phyloP scores from a whole-genome alignment of 2,888 invertebrate genomes.

The Lasioglossum oenotherae region DNA sequence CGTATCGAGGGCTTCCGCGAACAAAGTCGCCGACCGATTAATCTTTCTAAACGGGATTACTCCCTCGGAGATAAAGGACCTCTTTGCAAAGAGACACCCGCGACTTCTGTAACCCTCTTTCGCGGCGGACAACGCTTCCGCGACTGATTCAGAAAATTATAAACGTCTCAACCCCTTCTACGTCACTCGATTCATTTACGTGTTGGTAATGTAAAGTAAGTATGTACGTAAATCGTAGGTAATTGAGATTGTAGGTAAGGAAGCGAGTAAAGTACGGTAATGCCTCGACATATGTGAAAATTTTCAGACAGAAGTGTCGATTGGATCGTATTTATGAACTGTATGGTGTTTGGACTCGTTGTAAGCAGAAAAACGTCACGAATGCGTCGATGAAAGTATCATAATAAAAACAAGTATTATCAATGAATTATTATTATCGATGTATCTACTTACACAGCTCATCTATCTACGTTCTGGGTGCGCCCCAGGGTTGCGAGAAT shows the following conservation, averaged over 20 bases:
- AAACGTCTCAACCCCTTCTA: not conserved
- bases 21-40: conserved; percentile 34
- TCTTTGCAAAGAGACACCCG: not conserved
- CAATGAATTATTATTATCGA: not conserved
- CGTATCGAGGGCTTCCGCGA: conserved; percentile 21
- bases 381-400: not conserved
- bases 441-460: not conserved
- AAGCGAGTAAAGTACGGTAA: no score
- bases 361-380: no score
- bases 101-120: not conserved
- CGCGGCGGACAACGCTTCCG: not conserved
- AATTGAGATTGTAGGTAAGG: no score
- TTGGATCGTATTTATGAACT: no score
- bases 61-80: conserved; percentile 28
- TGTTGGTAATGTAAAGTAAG: no score
- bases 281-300: no score
- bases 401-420: not conserved
- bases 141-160: not conserved
- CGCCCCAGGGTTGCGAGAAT: not conserved
- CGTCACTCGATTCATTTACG: not conserved
- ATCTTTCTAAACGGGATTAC: conserved; percentile 45
- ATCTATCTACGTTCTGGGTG: not conserved
- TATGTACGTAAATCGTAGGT: no score
- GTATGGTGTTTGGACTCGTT: no score
- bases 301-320: no score